Base-by-base conservation (phyloP, 2,888 invertebrate species). In the Erynnis tages region DNA sequence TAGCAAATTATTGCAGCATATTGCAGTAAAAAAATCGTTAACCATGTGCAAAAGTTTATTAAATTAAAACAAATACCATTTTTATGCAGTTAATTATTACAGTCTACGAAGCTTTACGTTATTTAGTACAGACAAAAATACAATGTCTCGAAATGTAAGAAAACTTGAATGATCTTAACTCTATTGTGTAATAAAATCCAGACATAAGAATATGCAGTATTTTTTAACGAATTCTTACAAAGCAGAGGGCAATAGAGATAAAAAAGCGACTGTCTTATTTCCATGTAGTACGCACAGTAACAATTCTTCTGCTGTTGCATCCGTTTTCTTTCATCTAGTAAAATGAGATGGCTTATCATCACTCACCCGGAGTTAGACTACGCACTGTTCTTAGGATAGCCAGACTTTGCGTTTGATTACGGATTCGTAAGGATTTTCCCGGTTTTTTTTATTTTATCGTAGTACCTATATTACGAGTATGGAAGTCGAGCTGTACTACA, bases 281-380 rank as follows among this genome's bases (percentile, higher is more conserved):
- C 30, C n/a, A n/a, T n/a, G n/a, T n/a, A n/a, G 4, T 27, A 29
- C 21, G 37, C 17, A 37, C 38, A 38, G 37, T 47, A 27, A 46
- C 30, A 38, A 47, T 47, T 21, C 38, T 30, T 13, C 29, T 14
- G 37, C 13, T 25, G n/a, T 27, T 47, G 38, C 47, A 47, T 47
- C 37, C 29, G 38, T 47, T 47, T 47, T 47, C 47, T 47, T 47
- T 47, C 38, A 47, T 47, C 27, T 38, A 47, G 38, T 47, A 38
- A 47, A 47, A 38, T 38, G 47, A 47, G 47, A 47, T 47, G 47
- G 38, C 38, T 47, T 47, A 47, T 47, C 47, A 47, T 47, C 29
- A 47, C 47, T 47, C 38, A 47, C 37, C 38, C 47, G 38, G 29
- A n/a, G n/a, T n/a, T n/a, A n/a, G n/a, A 47, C 38, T 19, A 47